These are phyloP conservation scores for Magallana nippona DNA, from an alignment of 2,888 invertebrate genomes.

Conservation along the genomic window DNA sequence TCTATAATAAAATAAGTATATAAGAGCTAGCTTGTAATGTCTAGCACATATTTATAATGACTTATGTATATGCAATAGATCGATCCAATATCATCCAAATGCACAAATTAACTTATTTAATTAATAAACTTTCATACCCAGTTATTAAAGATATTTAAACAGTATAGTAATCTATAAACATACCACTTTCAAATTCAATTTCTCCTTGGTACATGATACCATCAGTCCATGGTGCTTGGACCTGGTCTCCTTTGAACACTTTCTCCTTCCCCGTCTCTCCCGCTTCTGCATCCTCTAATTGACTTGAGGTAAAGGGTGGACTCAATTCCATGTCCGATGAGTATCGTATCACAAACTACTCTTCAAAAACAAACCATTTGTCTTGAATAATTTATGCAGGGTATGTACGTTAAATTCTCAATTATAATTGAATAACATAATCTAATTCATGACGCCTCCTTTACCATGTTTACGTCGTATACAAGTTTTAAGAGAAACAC, in stretches of 20 bases:
- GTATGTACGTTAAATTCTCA: no score
- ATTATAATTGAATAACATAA: no score
- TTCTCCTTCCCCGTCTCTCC: slow-evolving; percentile 1
- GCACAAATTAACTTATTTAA: no score
- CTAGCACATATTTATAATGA: no score
- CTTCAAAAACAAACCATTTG: not conserved
- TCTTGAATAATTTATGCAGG: not conserved
- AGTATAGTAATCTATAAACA: not conserved
- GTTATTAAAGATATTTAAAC: no score
- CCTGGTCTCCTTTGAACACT: not conserved
- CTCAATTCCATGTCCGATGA: not conserved
- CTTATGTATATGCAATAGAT: no score
- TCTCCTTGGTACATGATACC: not conserved
- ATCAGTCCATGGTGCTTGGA: not conserved
- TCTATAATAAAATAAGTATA: not conserved
- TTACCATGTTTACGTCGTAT: not conserved
- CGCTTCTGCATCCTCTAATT: not conserved
- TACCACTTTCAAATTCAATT: slow-evolving; percentile 13
- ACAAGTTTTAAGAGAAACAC: no score
- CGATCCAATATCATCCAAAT: no score
- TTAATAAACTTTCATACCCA: no score
- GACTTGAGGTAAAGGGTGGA: not conserved
- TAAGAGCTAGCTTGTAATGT: not conserved
- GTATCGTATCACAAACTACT: not conserved
- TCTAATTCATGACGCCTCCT: no score